Conservation (phyloP, 2,797 vertebrate genomes). For the Onychomys arenicola region DNA sequence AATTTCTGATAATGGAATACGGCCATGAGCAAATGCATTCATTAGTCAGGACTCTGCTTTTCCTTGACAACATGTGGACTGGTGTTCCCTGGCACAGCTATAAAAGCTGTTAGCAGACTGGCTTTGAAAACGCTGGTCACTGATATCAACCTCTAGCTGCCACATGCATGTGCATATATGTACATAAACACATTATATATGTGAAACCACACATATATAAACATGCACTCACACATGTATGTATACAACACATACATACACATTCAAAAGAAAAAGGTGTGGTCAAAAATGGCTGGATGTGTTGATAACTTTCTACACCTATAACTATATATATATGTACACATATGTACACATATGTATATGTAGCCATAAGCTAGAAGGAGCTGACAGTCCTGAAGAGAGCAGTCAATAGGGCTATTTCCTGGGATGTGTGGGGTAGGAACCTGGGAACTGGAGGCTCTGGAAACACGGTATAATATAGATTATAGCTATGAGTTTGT, state of each 20-base stretch:
- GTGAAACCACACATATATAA: background rate
- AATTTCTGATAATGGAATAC: background rate
- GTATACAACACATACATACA: background rate
- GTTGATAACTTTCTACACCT: background rate
- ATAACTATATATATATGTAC: too few species aligned
- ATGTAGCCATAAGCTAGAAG: background rate
- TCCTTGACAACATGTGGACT: background rate
- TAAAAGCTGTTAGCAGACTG: background rate
- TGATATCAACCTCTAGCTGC: background rate
- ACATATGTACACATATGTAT: too few species aligned
- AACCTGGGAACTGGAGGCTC: background rate
- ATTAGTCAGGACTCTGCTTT: background rate
- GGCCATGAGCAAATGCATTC: background rate
- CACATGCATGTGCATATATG: background rate
- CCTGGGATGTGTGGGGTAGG: background rate
- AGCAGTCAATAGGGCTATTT: background rate
- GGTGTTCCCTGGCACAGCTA: background rate
- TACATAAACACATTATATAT: background rate
- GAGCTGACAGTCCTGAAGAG: background rate
- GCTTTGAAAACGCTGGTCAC: background rate
- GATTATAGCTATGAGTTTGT: constrained; percentile 11
- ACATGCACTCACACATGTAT: background rate
- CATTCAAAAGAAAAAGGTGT: background rate
- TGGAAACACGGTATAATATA: background rate
- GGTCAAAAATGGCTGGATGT: background rate